Evolutionary conservation across 1,140 invertebrate genomes (phyloP), one percentile per base, ranked within the genome.

Genomic region (Drosophila kanapiae): DNA sequence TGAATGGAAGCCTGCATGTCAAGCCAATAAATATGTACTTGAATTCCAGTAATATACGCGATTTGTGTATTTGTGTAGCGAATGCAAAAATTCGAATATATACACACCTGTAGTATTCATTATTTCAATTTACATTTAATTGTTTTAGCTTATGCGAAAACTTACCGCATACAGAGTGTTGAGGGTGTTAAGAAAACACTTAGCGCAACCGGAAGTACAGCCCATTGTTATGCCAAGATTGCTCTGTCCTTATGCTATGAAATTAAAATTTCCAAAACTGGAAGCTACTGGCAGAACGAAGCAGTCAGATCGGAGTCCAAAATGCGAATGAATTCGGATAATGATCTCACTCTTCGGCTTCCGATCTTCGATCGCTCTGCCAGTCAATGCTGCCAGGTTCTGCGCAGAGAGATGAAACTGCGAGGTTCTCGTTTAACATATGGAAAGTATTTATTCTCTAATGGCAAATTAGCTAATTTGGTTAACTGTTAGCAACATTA

Each of bases 121-220:
- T 16, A 33, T n/a, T 31, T 13, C 2, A 31, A 33, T 27, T 31
- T 58, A 27, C 33, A 40, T 29, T 8, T 11, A 27, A 27, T 3
- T 18, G 4, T 6, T 9, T 18, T 6, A 59, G 1, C 27, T 4
- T 33, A 8, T 40, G 6, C 5, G 1, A 35, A 8, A 45, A 71
- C 90, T 91, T 81, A 91, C 90, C 69, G 75, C 88, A 58, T 77
- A 63, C 6, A 91, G 23, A 23, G 80, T 83, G 47, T 86, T 91
- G 11, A 91, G 61, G 4, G 69, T 74, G 60, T 86, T 91, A 7
- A 91, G 74, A 23, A 91, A 72, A 58, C 84, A 91, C 78, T 91
- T 91, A 16, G 86, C 71, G 33, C 75, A 80, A 27, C 75, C 88
- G 35, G 90, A 86, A 54, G 90, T 88, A 53, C 84, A 91, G 16